Conservation (phyloP, 1,140 invertebrate genomes). For the Lutraria rhynchaena region DNA sequence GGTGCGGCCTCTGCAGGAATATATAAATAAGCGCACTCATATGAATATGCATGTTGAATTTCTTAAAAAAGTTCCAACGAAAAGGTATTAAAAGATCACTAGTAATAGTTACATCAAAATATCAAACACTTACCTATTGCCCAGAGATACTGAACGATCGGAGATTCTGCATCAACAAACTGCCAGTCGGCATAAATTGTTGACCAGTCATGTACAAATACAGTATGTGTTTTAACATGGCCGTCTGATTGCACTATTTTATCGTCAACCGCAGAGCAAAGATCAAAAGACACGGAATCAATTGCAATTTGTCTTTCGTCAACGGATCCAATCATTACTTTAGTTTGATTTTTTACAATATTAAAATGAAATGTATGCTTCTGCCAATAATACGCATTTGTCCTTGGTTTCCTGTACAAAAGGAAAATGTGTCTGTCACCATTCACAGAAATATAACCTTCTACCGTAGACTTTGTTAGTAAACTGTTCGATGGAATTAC, state of each 20-base stretch:
- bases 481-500: slow-evolving; percentile 1
- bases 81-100: too few relatives aligned
- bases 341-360: background rate
- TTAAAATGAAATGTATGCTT: slow-evolving; percentile 51
- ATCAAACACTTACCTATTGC: slow-evolving; percentile 65
- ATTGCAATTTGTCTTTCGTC: too few relatives aligned
- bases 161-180: slow-evolving; percentile 54
- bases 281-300: too few relatives aligned
- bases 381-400: slow-evolving; percentile 48
- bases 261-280: too few relatives aligned
- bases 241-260: background rate
- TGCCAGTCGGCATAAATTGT: slow-evolving; percentile 60
- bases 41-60: too few relatives aligned
- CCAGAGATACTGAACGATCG: slow-evolving; percentile 60
- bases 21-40: too few relatives aligned
- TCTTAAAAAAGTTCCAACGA: too few relatives aligned
- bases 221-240: slow-evolving; percentile 10
- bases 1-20: too few relatives aligned
- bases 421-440: background rate
- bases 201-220: slow-evolving; percentile 59
- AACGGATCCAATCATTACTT: slow-evolving; percentile 24
- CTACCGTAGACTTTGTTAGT: background rate
- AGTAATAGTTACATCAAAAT: too few relatives aligned
- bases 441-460: slow-evolving; percentile 2
- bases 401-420: slow-evolving; percentile 2